Evolutionary conservation across 2,113 vertebrate genomes (phyloP).

Genomic region (Paradisaea rubra): DNA sequence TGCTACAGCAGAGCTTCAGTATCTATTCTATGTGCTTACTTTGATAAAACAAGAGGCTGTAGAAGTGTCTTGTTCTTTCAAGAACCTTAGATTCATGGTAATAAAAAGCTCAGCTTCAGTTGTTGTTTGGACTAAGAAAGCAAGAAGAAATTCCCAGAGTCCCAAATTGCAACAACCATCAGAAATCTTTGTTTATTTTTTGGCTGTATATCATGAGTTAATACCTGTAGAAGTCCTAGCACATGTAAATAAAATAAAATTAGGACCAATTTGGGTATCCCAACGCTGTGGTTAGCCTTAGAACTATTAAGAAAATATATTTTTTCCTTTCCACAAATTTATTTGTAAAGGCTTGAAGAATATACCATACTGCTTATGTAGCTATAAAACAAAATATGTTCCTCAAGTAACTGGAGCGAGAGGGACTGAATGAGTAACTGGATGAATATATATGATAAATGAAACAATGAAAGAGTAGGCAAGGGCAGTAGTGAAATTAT

Average conservation of each 20-base stretch:
- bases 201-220: neutral
- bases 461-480: neutral
- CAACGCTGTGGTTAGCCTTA: neutral
- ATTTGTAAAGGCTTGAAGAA: neutral
- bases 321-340: neutral
- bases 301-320: neutral
- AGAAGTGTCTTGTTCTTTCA: neutral
- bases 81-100: neutral
- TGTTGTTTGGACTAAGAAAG: neutral
- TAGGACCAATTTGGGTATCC: neutral
- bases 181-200: neutral
- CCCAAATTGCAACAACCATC: neutral
- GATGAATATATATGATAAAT: neutral
- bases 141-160: neutral
- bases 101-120: neutral
- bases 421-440: neutral
- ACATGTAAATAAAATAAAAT: neutral
- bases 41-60: neutral
- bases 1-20: neutral
- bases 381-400: neutral
- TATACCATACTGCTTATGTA: neutral
- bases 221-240: neutral
- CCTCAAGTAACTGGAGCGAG: neutral
- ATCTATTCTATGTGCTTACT: neutral
- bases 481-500: neutral